Evolutionary conservation across 2,113 vertebrate species (phyloP), one percentile per base, ranked within the genome.

Genomic region (Crocuta crocuta): DNA sequence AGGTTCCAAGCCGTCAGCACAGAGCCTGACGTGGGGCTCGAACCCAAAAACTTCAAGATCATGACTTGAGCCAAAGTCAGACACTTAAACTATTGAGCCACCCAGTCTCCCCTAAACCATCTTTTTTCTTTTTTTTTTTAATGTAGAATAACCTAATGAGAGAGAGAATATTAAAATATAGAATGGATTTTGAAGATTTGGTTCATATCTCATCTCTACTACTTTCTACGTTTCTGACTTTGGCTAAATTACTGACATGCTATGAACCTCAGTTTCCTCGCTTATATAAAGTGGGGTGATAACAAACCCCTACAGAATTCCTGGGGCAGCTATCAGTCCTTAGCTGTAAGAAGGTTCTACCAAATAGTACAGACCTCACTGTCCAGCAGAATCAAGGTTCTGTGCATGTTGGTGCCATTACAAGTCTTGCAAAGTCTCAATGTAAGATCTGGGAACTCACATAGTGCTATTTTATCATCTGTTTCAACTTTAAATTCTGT

Each of bases 371-470:
- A 28, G 26, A 4, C 15, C 16, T 19, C 0, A n/a, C 11, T 2
- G 1, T 2, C 55, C 2, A 3, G 26, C 10, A 19, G 45, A 43
- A 50, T 16, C 5, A 48, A 43, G 33, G 10, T 24, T 10, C 23
- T 0, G 0, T 19, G 12, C 7, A 1, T 10, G 26, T 10, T 50
- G 50, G 26, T 50, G 17, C 23, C 10, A 10, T 55, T 50, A 26
- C 21, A 45, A 23, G 35, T 76, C 61, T 79, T 45, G 4, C 23
- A 58, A 4, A 68, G 50, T 16, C 43, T 55, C 79, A 55, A 0
- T 35, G 53, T n/a, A 76, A 76, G 50, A 61, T 23, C 15, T 61
- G 6, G 10, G 24, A 31, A 33, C 88, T 81, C 45, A 15, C 17
- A 0, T 7, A 3, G 11, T 23, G 3, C 15, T 35, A 33, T 83